Conservation (phyloP, 2,888 invertebrate species). For the Aspidiotus destructor region DNA sequence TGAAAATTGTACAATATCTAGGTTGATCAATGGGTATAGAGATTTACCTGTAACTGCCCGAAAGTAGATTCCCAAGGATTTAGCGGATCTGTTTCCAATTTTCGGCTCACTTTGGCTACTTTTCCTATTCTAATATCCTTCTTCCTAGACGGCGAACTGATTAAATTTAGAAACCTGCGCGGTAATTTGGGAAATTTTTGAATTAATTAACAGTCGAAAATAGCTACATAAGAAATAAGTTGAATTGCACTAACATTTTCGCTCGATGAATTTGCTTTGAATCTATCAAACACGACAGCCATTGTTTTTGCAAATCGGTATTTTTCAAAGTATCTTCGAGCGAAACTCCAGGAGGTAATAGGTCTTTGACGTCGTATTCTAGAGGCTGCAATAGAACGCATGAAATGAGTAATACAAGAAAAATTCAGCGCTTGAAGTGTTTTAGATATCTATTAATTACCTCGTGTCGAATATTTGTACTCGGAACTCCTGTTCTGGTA, state of each 20-base stretch:
- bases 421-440: too few relatives aligned
- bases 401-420: background rate
- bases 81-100: background rate
- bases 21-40: too few relatives aligned
- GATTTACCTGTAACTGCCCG: too few relatives aligned
- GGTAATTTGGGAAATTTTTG: background rate
- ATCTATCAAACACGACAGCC: conserved; percentile 21
- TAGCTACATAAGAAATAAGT: too few relatives aligned
- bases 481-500: background rate
- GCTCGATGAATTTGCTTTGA: conserved; percentile 25
- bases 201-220: too few relatives aligned
- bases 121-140: background rate
- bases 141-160: conserved; percentile 8
- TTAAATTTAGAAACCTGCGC: conserved; percentile 17
- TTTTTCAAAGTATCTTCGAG: conserved; percentile 16
- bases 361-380: conserved; percentile 13
- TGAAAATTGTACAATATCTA: too few relatives aligned
- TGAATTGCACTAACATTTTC: conserved; percentile 13
- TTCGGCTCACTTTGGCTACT: background rate
- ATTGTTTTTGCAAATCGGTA: conserved; percentile 22
- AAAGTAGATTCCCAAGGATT: too few relatives aligned
- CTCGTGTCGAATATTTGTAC: background rate
- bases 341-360: conserved; percentile 9
- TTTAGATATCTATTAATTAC: background rate
- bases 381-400: background rate